phyloP scores from a whole-genome alignment of 2,797 vertebrate species.

The Bucorvus abyssinicus region DNA sequence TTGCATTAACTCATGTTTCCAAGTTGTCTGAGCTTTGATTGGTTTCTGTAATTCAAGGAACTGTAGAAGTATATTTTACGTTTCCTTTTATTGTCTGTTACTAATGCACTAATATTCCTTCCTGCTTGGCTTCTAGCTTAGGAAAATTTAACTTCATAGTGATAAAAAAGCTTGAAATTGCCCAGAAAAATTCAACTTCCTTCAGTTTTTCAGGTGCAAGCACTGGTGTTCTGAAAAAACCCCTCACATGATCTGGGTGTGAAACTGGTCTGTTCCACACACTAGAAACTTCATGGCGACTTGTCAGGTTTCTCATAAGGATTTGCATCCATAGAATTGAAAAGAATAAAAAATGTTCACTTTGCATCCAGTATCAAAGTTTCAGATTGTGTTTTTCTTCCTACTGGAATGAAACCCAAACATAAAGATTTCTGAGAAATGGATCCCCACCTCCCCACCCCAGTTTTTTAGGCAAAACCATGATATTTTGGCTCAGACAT shows the following conservation, averaged over 20 bases:
- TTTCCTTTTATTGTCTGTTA: neutral
- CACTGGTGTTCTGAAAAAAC: neutral
- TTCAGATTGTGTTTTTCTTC: neutral
- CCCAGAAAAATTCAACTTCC: neutral
- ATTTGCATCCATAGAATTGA: neutral
- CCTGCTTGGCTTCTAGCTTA: neutral
- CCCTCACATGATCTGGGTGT: rapidly evolving
- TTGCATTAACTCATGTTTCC: neutral
- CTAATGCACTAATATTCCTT: neutral
- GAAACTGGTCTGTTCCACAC: neutral
- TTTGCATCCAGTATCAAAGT: neutral
- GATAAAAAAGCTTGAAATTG: neutral
- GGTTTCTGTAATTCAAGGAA: neutral
- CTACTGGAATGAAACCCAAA: neutral
- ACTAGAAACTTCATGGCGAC: neutral
- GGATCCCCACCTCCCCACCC: neutral
- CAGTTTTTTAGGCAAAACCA: neutral
- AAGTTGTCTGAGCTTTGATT: neutral
- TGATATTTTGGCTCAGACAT: neutral
- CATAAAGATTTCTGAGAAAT: neutral
- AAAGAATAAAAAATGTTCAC: neutral
- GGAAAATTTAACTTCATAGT: neutral
- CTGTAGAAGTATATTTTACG: neutral
- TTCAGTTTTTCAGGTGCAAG: neutral
- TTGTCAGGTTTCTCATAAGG: neutral